Percentiles rank a stretch among this genome's conserved stretches.
Conservation (phyloP, 1,140 invertebrate species). For the Bombus picipes region DNA sequence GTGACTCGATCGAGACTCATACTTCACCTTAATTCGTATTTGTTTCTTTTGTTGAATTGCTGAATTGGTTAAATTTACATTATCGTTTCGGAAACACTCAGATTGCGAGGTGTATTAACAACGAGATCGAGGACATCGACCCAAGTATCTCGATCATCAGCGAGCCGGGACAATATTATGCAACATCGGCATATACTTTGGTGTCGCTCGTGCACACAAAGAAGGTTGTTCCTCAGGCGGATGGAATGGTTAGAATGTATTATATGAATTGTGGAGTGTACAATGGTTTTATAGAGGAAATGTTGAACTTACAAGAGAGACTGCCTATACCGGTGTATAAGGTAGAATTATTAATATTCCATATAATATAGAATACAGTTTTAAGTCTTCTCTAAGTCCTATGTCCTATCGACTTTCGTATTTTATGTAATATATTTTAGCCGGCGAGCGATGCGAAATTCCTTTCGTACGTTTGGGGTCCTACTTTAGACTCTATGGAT, state of each 20-base stretch:
- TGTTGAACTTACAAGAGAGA: conserved; percentile 66
- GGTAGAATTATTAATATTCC: not conserved
- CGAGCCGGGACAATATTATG: conserved; percentile 89
- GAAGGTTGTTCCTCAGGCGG: conserved; percentile 78
- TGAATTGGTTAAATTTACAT: not conserved
- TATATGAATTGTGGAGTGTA: conserved; percentile 89
- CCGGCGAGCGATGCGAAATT: conserved; percentile 66
- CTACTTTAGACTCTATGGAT: conserved; percentile 84
- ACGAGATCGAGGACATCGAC: conserved; percentile 85
- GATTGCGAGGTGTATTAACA: conserved; percentile 83
- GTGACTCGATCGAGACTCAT: too few species aligned
- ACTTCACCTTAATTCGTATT: too few species aligned
- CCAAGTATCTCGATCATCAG: conserved; percentile 86
- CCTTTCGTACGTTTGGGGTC: conserved; percentile 85
- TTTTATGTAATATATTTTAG: conserved; percentile 20
- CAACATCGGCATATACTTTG: conserved; percentile 86
- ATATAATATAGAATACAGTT: not conserved
- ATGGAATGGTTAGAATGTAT: conserved; percentile 82
- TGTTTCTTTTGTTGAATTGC: not conserved
- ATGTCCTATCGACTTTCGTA: rapidly evolving
- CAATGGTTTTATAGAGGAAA: conserved; percentile 86
- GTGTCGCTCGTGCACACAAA: conserved; percentile 86
- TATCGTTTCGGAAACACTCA: conserved; percentile 72
- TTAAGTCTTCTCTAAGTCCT: too few species aligned
- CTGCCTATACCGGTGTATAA: conserved; percentile 78